These are phyloP conservation scores for Pygoscelis adeliae DNA, from an alignment of 2,113 vertebrate species.

Conservation along the genomic window DNA sequence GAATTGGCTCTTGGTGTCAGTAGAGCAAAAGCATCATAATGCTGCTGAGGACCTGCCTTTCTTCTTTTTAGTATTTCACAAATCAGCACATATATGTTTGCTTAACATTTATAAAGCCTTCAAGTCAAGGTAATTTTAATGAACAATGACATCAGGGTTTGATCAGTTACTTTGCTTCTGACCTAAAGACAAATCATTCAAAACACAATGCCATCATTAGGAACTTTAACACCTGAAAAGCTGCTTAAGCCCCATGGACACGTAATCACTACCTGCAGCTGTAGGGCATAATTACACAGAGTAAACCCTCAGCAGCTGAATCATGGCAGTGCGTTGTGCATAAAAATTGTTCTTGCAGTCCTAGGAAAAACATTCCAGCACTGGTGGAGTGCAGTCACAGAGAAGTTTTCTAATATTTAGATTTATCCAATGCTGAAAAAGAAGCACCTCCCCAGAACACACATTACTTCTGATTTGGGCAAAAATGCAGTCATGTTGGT, in stretches of 20 bases:
- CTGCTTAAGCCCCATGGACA: background rate
- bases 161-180: background rate
- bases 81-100: background rate
- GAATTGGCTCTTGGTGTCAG: background rate
- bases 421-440: background rate
- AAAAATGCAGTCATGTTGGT: background rate
- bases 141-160: background rate
- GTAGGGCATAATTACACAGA: background rate
- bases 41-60: background rate
- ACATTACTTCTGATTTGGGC: background rate
- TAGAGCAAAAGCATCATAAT: background rate
- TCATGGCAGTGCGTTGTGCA: background rate
- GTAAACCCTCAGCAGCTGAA: background rate
- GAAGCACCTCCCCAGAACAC: background rate
- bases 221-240: conserved; percentile 3
- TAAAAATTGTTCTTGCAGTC: background rate
- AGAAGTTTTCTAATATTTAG: background rate
- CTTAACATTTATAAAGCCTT: background rate
- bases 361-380: background rate
- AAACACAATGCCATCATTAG: background rate
- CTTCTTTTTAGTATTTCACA: background rate
- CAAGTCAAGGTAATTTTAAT: background rate
- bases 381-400: background rate
- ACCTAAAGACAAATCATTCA: background rate
- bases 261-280: background rate